Conservation (phyloP, 2,888 invertebrate genomes). For the Spodoptera exigua region DNA sequence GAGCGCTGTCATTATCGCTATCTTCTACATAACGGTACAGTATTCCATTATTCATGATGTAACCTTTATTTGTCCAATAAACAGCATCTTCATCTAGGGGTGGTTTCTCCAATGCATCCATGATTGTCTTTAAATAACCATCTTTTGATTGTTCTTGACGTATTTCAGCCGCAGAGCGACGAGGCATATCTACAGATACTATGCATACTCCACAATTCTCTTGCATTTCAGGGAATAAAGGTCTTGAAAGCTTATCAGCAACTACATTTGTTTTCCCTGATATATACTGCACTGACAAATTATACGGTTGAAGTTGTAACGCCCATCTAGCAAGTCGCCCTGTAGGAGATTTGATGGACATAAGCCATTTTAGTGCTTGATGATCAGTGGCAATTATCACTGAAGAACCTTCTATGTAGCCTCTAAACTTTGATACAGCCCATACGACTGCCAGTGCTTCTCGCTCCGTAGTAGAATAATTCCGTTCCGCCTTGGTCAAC, state of each 20-base stretch:
- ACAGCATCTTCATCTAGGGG: too few relatives aligned
- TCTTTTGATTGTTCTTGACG: slow-evolving; percentile 18
- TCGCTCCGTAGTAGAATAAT: too few relatives aligned
- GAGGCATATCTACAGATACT: slow-evolving; percentile 7
- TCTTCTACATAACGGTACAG: slow-evolving; percentile 1
- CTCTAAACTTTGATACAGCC: too few relatives aligned
- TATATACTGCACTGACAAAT: slow-evolving; percentile 7
- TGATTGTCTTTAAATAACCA: slow-evolving; percentile 6
- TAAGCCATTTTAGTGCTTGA: slow-evolving; percentile 19
- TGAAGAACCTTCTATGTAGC: slow-evolving; percentile 17
- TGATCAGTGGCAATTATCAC: slow-evolving; percentile 16
- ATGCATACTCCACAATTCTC: slow-evolving; percentile 8
- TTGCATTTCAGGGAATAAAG: too few relatives aligned
- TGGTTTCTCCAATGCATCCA: slow-evolving; percentile 1
- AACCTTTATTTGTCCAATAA: too few relatives aligned
- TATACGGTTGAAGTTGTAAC: slow-evolving; percentile 35
- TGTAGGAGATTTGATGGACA: slow-evolving; percentile 7
- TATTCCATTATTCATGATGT: too few relatives aligned
- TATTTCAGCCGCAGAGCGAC: not conserved
- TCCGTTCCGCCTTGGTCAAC: too few relatives aligned
- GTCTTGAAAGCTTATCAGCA: slow-evolving; percentile 16
- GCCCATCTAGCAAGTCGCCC: slow-evolving; percentile 24
- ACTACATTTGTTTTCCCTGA: slow-evolving; percentile 18
- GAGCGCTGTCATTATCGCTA: slow-evolving; percentile 1
- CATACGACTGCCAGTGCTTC: too few relatives aligned